Evolutionary conservation across 2,888 invertebrate species (phyloP).

Genomic region (Meteorus colon): DNA sequence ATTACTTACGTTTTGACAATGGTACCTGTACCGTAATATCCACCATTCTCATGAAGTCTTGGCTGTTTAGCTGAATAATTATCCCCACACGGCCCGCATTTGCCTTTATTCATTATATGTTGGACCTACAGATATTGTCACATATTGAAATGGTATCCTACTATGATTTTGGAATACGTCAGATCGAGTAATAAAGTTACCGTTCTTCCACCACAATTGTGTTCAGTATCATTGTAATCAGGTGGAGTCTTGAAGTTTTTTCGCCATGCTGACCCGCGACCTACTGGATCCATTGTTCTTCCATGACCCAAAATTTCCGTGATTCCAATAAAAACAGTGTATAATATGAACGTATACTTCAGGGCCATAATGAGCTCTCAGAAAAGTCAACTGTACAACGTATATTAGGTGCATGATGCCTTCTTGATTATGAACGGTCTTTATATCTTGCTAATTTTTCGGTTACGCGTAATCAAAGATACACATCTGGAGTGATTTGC

Average conservation of each 20-base stretch:
- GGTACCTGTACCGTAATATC: slow-evolving; percentile 73
- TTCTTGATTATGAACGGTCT: background rate
- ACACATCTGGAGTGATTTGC: background rate
- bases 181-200: slow-evolving; percentile 30
- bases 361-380: background rate
- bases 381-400: background rate
- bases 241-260: slow-evolving; percentile 45
- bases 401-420: background rate
- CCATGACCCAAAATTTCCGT: slow-evolving; percentile 39
- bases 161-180: slow-evolving; percentile 1
- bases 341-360: background rate
- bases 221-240: slow-evolving; percentile 50
- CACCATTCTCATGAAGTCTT: slow-evolving; percentile 75
- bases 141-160: background rate
- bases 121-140: slow-evolving; percentile 37
- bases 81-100: slow-evolving; percentile 77
- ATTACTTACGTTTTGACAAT: slow-evolving; percentile 71
- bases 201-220: slow-evolving; percentile 50
- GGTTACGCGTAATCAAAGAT: background rate
- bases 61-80: slow-evolving; percentile 72
- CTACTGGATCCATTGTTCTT: slow-evolving; percentile 49
- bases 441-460: background rate
- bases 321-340: slow-evolving; percentile 8
- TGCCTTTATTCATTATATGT: slow-evolving; percentile 67
- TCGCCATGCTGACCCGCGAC: slow-evolving; percentile 52